Conservation (phyloP, 1,140 invertebrate species). For the Procambarus clarkii region DNA sequence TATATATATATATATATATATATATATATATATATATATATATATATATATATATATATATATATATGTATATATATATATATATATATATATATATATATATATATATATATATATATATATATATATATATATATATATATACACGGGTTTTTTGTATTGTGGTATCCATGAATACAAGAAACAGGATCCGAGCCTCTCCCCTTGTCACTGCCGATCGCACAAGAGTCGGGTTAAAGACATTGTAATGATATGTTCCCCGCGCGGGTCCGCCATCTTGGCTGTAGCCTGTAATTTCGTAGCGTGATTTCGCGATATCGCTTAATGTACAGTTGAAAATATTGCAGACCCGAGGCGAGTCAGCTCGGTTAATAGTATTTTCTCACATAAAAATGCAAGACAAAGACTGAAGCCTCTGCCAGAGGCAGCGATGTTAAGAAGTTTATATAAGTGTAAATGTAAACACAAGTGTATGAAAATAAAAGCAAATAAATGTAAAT, state of each 20-base stretch:
- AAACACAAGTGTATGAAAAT: no score
- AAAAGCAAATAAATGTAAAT: no score
- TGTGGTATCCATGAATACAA: constrained; percentile 21
- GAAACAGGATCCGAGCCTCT: constrained; percentile 35
- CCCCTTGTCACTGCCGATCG: constrained; percentile 50
- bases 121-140: constrained; percentile 1
- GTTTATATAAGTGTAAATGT: no score
- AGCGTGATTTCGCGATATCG: constrained; percentile 51
- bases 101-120: constrained; percentile 20
- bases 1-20: background rate
- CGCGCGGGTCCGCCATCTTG: constrained; percentile 27
- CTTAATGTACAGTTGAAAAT: constrained; percentile 60
- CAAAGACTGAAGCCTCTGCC: background rate
- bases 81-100: constrained; percentile 13
- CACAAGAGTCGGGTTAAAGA: constrained; percentile 63
- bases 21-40: background rate
- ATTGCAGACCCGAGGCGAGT: constrained; percentile 33
- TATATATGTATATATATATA: background rate
- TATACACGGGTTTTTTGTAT: background rate
- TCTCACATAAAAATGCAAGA: constrained; percentile 18
- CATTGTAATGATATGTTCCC: constrained; percentile 59
- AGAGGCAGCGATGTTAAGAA: background rate
- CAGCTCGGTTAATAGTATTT: constrained; percentile 30
- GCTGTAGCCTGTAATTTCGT: constrained; percentile 30
- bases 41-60: constrained; percentile 8